phyloP scores from a whole-genome alignment of 2,888 invertebrate species.

The Amphipoea oculea region DNA sequence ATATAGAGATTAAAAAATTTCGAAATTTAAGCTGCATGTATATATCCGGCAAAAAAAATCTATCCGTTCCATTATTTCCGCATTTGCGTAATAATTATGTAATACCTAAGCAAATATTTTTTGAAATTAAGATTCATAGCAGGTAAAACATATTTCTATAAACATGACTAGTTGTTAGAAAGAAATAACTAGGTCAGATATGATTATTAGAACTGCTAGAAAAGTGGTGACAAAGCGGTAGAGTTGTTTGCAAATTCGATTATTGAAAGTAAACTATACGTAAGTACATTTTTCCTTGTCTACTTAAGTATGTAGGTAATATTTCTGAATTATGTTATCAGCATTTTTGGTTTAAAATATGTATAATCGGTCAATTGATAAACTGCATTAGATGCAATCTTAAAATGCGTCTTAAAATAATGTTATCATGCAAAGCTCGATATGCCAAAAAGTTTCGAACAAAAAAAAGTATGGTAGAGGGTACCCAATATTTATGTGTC shows the following conservation, averaged over 20 bases:
- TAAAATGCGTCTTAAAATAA: slow-evolving; percentile 7
- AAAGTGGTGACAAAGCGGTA: slow-evolving; percentile 49
- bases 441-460: no score
- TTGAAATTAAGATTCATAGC: background rate
- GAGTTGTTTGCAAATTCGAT: slow-evolving; percentile 11
- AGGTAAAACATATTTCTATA: slow-evolving; percentile 7
- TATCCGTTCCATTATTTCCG: background rate
- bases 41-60: background rate
- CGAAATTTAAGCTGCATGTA: background rate
- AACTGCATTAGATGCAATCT: slow-evolving; percentile 3
- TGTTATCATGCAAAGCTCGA: background rate
- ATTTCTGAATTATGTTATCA: background rate
- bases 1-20: background rate
- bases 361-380: background rate
- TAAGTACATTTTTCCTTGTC: slow-evolving; percentile 23
- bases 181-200: slow-evolving; percentile 32
- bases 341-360: background rate
- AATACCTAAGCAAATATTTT: background rate
- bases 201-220: slow-evolving; percentile 22
- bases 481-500: background rate
- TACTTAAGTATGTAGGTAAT: background rate
- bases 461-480: background rate
- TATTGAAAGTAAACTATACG: slow-evolving; percentile 16
- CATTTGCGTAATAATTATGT: background rate
- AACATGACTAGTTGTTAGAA: slow-evolving; percentile 30